Percentiles rank a stretch among this genome's conserved stretches.
phyloP scores from a whole-genome alignment of 2,888 invertebrate species.

The Hartigia nigra region DNA sequence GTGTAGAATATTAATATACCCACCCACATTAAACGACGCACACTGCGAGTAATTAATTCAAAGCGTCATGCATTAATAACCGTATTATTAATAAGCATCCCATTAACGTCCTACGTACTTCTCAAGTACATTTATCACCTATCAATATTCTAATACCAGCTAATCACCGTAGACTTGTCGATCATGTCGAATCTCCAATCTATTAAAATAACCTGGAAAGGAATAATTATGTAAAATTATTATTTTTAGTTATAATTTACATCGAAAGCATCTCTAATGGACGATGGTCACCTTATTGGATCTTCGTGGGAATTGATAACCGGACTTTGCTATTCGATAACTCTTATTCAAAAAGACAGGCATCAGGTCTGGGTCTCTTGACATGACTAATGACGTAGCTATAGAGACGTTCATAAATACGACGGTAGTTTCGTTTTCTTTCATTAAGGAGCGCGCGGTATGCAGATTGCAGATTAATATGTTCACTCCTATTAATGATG shows the following conservation, averaged over 20 bases:
- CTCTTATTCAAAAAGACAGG: neutral
- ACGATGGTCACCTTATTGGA: neutral
- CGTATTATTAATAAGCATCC: neutral
- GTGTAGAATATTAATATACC: neutral
- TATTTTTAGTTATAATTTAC: neutral
- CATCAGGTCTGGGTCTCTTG: neutral
- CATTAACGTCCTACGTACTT: neutral
- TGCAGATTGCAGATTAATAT: slow-evolving; percentile 46
- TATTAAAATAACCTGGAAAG: neutral
- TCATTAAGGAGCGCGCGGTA: slow-evolving; percentile 3
- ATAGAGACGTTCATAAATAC: slow-evolving; percentile 5
- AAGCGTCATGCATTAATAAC: neutral
- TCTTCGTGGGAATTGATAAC: neutral
- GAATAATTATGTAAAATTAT: neutral
- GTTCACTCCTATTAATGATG: slow-evolving; percentile 43
- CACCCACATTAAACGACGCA: neutral
- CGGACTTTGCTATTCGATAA: neutral
- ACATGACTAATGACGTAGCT: slow-evolving; percentile 5
- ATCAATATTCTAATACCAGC: neutral
- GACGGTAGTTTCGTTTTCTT: neutral
- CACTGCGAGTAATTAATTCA: neutral
- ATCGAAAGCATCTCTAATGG: neutral
- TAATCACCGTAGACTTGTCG: neutral
- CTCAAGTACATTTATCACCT: neutral
- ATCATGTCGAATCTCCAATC: neutral